Conservation (phyloP, 2,797 vertebrate species). For the Micropoecilia bifurca region DNA sequence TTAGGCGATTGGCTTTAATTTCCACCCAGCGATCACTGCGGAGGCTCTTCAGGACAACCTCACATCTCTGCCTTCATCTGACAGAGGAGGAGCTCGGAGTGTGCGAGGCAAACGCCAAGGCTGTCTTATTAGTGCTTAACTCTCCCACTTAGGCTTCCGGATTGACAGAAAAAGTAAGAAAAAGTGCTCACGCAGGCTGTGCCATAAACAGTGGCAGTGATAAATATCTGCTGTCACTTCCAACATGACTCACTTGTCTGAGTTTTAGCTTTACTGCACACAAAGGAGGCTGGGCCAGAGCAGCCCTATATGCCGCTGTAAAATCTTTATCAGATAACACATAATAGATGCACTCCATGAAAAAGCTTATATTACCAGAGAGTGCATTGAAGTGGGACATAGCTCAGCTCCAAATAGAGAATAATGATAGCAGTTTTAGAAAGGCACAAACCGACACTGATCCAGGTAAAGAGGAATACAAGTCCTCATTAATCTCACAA, state of each 20-base stretch:
- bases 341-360: constrained; percentile 76
- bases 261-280: constrained; percentile 66
- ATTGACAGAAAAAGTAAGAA: constrained; percentile 64
- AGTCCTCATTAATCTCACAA: constrained; percentile 48
- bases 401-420: constrained; percentile 58
- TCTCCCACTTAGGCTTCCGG: constrained; percentile 55
- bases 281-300: constrained; percentile 53
- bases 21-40: constrained; percentile 43
- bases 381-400: constrained; percentile 56
- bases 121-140: constrained; percentile 74
- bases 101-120: constrained; percentile 57
- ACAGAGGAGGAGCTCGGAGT: constrained; percentile 42
- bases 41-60: constrained; percentile 51
- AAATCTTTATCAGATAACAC: constrained; percentile 76
- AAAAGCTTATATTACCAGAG: constrained; percentile 65
- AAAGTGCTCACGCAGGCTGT: constrained; percentile 59
- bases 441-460: constrained; percentile 54
- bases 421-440: constrained; percentile 65
- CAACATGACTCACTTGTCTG: constrained; percentile 79
- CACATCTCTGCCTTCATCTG: constrained; percentile 65
- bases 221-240: constrained; percentile 81
- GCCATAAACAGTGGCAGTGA: constrained; percentile 79
- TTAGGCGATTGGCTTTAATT: constrained; percentile 62
- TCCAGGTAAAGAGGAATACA: constrained; percentile 52
- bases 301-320: constrained; percentile 50